phyloP scores from a whole-genome alignment of 2,113 vertebrate species.

The Todiramphus saurophagus region DNA sequence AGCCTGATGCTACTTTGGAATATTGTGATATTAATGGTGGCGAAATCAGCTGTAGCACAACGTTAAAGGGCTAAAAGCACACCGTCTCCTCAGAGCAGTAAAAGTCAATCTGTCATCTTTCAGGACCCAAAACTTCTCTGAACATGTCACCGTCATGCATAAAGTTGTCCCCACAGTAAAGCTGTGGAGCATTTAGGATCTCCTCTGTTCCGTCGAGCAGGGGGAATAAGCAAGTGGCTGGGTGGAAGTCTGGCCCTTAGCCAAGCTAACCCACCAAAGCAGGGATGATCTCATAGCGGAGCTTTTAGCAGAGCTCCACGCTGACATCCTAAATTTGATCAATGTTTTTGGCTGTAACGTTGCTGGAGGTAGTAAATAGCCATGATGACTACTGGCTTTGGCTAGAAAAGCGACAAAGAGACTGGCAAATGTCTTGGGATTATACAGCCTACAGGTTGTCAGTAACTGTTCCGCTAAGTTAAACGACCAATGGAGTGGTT shows the following conservation, averaged over 20 bases:
- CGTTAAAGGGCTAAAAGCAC: background rate
- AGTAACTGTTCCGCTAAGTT: background rate
- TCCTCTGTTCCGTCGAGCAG: background rate
- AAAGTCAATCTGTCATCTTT: background rate
- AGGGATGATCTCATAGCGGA: background rate
- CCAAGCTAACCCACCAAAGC: background rate
- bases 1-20: background rate
- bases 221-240: too few relatives aligned
- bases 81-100: background rate
- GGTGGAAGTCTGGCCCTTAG: background rate
- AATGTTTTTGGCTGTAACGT: background rate
- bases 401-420: background rate
- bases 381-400: background rate
- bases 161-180: background rate
- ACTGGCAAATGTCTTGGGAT: background rate
- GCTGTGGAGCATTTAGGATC: background rate
- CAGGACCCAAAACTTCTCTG: background rate
- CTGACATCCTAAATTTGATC: background rate
- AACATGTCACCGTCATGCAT: background rate
- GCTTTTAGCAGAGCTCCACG: background rate
- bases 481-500: background rate
- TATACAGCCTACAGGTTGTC: background rate
- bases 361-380: background rate
- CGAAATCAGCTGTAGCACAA: background rate
- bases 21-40: background rate